Evolutionary conservation across 2,113 vertebrate species (phyloP).

Genomic region (Pomatostomus ruficeps): DNA sequence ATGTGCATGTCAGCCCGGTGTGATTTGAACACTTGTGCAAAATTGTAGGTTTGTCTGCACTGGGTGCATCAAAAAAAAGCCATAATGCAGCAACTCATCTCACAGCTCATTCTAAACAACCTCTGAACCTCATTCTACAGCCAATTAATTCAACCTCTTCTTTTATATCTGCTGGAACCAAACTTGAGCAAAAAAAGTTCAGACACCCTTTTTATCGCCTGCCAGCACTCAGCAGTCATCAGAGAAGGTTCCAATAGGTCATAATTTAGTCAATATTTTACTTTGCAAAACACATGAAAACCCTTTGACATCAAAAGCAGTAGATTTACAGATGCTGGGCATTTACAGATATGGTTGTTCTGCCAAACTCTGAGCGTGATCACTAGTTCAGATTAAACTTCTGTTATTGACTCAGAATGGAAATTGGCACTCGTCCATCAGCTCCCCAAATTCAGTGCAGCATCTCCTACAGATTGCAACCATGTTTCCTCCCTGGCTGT

Average conservation of each 20-base stretch:
- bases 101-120: background rate
- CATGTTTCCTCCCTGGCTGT: background rate
- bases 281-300: slow-evolving; percentile 45
- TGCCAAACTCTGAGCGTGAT: slow-evolving; percentile 37
- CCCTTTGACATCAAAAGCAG: slow-evolving; percentile 57
- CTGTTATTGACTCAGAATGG: background rate
- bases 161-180: slow-evolving; percentile 43
- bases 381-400: slow-evolving; percentile 10
- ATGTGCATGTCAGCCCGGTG: fast-evolving
- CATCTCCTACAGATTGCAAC: background rate
- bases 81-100: background rate
- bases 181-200: slow-evolving; percentile 6
- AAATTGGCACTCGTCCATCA: background rate
- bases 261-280: slow-evolving; percentile 58
- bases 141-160: slow-evolving; percentile 26
- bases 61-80: background rate
- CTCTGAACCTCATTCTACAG: background rate
- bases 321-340: slow-evolving; percentile 53
- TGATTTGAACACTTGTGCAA: background rate
- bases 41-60: background rate
- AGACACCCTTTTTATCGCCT: slow-evolving; percentile 27
- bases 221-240: slow-evolving; percentile 21
- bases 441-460: background rate
- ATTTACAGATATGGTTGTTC: slow-evolving; percentile 21
- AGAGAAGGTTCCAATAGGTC: slow-evolving; percentile 47